Base-by-base conservation (phyloP, 2,113 vertebrate genomes). In the Nanorana parkeri region DNA sequence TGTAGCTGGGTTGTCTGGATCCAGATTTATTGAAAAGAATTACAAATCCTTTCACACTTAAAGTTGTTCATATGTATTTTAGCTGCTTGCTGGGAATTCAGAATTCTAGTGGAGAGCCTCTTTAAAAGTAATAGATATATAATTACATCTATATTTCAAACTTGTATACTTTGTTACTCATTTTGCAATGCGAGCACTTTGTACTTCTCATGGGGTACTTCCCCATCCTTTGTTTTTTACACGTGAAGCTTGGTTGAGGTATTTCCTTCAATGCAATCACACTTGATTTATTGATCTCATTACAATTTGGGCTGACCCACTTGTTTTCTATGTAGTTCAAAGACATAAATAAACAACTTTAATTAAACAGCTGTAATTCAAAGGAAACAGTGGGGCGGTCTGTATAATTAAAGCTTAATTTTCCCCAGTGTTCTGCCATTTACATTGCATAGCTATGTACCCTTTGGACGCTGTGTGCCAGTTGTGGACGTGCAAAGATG, bases 281-380 rank as follows among this genome's bases (percentile, higher is more conserved):
- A 5, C n/a, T 75, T 75, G 72, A 75, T 75, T 75, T 75, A 75
- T 75, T 16, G 72, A 21, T 75, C 72, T 75, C 72, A 75, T 60
- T 75, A 61, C 20, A 60, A 8, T 47, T 1, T 47, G 41, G 41
- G 29, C 29, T 19, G 26, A 36, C 36, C 29, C 23, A n/a, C 72
- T 47, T 41, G 55, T 61, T 75, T 75, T 56, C 72, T 26, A 60
- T 61, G 55, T 75, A 23, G 28, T 60, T 29, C 41, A 41, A 75
- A 60, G 26, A 61, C 28, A 60, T 75, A 75, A 75, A 75, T 75
- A 41, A 75, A 55, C 4, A n/a, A 0, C 19, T 61, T 60, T 61
- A 75, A 61, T 41, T 21, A 75, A 41, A 32, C 56, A 41, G 16
- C 72, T 60, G 26, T 21, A 74, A 32, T 55, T 32, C 28, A 23